phyloP scores from a whole-genome alignment of 2,113 vertebrate genomes.

The Psilopsiagon aymara region DNA sequence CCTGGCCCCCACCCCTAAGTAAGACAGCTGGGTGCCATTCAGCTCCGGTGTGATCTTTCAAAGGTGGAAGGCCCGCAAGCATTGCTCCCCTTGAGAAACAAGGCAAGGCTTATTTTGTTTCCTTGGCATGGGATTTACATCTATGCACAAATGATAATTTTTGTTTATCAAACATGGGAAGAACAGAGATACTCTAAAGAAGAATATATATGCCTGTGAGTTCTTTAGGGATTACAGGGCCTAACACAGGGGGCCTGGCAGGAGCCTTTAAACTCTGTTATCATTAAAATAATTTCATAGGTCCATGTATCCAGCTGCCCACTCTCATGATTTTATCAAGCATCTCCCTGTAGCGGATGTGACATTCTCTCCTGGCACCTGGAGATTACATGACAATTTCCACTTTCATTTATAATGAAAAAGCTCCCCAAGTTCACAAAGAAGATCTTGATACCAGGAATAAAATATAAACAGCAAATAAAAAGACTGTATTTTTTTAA shows the following conservation, averaged over 20 bases:
- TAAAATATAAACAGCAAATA: conserved; percentile 10
- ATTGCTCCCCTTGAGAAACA: neutral
- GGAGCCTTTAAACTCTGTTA: neutral
- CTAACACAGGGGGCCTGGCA: neutral
- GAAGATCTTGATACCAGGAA: conserved; percentile 56
- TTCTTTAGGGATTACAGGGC: neutral
- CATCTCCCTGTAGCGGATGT: neutral
- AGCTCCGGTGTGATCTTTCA: neutral
- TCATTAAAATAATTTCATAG: conserved; percentile 20
- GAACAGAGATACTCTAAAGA: neutral
- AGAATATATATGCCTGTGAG: neutral
- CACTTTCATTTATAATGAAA: conserved; percentile 42
- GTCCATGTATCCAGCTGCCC: neutral
- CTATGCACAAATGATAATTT: neutral
- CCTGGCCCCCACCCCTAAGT: rapidly evolving
- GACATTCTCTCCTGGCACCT: neutral
- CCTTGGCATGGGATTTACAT: neutral
- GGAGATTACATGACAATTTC: conserved; percentile 28
- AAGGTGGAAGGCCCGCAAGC: neutral
- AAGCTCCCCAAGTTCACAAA: conserved; percentile 56
- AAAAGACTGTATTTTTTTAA: neutral
- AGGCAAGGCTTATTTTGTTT: neutral
- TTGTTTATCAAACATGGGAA: neutral
- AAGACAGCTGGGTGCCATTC: neutral
- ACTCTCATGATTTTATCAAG: conserved; percentile 1